Evolutionary conservation across 2,888 invertebrate genomes (phyloP), one percentile per base, ranked within the genome.

Genomic region (Cetonia aurata): DNA sequence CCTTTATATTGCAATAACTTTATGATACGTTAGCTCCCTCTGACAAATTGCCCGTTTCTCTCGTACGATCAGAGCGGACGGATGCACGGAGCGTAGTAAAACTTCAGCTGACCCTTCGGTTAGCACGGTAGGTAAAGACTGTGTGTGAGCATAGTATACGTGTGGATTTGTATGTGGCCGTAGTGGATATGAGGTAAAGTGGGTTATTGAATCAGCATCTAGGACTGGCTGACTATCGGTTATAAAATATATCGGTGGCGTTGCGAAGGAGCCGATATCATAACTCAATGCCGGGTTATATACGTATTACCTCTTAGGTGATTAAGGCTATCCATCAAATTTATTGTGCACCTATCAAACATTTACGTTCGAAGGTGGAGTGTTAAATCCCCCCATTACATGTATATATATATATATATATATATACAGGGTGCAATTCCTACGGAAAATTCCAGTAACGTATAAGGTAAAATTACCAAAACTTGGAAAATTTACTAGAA

Each of bases 271-370:
- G 66, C 48, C 80, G 80, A 83, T 83, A 82, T 84, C 83, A 84
- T 84, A 84, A 84, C 82, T 84, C 84, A 84, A 77, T 76, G 79
- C 78, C 62, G 56, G 81, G 80, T 25, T 25, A n/a, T n/a, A n/a
- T 79, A 80, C 82, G 80, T 80, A 82, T 83, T 82, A 82, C 83
- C 84, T 84, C 82, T 84, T 84, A 84, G 83, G 83, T 84, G 84
- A 84, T 84, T 84, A 83, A 82, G 82, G 81, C 79, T 76, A 83
- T 84, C 79, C 80, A 80, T 83, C 81, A 83, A 80, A 78, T 80
- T 82, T 82, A 83, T 82, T 78, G 81, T 80, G 77, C 75, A 74
- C 75, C 75, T 70, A 73, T 76, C 76, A 77, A 76, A 77, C 77
- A 76, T 75, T 75, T 75, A 74, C 71, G 62, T 33, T 4, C 50